Conservation (phyloP, 2,113 vertebrate species). For the Bubo bubo region DNA sequence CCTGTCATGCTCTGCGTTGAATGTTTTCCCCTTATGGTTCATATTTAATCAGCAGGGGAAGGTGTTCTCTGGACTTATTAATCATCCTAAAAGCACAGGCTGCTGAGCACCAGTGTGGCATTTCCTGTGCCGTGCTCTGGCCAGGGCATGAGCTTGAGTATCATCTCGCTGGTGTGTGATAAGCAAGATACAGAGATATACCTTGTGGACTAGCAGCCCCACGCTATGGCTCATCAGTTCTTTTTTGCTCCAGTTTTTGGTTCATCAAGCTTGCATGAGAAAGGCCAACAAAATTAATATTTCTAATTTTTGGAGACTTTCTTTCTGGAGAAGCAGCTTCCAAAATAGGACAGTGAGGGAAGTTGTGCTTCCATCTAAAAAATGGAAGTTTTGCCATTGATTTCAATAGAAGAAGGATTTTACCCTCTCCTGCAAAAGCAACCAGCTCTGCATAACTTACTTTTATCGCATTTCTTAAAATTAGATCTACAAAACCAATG, state of each 20-base stretch:
- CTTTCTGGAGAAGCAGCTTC: neutral
- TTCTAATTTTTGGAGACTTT: neutral
- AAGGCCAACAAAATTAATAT: neutral
- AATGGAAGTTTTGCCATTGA: neutral
- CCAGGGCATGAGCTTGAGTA: neutral
- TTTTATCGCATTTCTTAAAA: constrained; percentile 20
- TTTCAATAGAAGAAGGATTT: neutral
- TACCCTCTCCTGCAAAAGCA: neutral
- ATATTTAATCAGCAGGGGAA: neutral
- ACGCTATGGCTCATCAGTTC: accelerated
- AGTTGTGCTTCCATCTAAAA: neutral
- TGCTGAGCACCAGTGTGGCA: neutral
- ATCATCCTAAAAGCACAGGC: neutral
- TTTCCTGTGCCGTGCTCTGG: accelerated
- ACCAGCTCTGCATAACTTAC: neutral
- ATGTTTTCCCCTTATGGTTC: neutral
- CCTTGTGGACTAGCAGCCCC: neutral
- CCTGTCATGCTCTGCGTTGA: neutral
- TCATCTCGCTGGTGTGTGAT: neutral
- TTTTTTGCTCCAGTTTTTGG: neutral
- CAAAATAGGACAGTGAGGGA: neutral
- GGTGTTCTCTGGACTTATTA: neutral
- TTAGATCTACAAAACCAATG: neutral
- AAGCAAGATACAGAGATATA: neutral
- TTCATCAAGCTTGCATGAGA: neutral